Conservation (phyloP, 2,113 vertebrate genomes). For the Ceyx melanurus region DNA sequence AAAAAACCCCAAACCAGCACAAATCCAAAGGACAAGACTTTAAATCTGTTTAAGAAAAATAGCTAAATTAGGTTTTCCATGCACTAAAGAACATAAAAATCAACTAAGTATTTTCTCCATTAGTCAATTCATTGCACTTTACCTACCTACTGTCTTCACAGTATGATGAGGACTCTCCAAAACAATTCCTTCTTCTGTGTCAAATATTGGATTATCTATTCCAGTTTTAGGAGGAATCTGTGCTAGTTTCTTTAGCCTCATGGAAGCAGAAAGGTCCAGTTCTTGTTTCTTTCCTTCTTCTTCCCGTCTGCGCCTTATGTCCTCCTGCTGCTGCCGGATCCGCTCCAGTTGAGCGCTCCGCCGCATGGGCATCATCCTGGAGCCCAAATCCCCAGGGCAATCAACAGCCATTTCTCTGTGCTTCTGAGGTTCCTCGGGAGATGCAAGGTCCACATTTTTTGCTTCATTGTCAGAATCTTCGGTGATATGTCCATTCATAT, state of each 20-base stretch:
- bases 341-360: constrained; percentile 85
- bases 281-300: constrained; percentile 86
- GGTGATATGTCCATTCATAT: constrained; percentile 89
- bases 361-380: constrained; percentile 85
- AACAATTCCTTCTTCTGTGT: constrained; percentile 83
- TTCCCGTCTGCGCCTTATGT: constrained; percentile 86
- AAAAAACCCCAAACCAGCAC: neutral
- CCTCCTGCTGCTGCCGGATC: constrained; percentile 90
- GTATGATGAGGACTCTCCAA: constrained; percentile 78
- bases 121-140: neutral
- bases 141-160: constrained; percentile 80
- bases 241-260: constrained; percentile 90
- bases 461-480: constrained; percentile 86
- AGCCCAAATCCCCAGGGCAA: constrained; percentile 92
- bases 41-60: neutral
- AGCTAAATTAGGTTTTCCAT: neutral
- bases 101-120: neutral
- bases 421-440: constrained; percentile 77
- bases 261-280: constrained; percentile 87
- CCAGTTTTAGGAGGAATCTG: constrained; percentile 91
- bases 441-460: constrained; percentile 78
- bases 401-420: constrained; percentile 91
- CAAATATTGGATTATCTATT: constrained; percentile 94
- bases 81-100: neutral
- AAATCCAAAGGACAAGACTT: neutral